These are phyloP conservation scores for Erebia palarica DNA, from an alignment of 2,888 invertebrate species.

Conservation along the genomic window DNA sequence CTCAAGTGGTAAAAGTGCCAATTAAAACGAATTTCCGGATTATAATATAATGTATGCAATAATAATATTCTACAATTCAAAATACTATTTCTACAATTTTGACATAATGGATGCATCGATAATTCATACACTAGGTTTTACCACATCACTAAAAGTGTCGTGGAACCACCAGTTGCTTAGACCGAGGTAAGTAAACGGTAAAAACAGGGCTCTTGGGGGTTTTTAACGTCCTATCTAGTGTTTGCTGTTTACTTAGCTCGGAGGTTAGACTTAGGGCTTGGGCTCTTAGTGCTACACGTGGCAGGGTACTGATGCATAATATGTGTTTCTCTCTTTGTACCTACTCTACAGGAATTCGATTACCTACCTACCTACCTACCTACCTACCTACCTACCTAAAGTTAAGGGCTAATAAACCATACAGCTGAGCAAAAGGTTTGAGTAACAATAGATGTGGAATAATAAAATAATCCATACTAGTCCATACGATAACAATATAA, in stretches of 20 bases:
- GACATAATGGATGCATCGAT: slow-evolving; percentile 40
- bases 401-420: neutral
- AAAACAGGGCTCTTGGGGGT: slow-evolving; percentile 49
- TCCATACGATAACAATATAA: no score
- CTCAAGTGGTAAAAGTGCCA: no score
- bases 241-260: slow-evolving; percentile 31
- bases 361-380: neutral
- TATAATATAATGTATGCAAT: neutral
- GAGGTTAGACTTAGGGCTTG: slow-evolving; percentile 37
- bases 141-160: slow-evolving; percentile 49
- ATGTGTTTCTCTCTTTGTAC: neutral
- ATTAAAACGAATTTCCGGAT: no score
- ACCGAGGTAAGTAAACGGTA: slow-evolving; percentile 50
- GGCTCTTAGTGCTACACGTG: slow-evolving; percentile 31
- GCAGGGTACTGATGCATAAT: neutral
- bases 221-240: slow-evolving; percentile 49
- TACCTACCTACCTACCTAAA: neutral
- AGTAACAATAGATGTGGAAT: no score
- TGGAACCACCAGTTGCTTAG: slow-evolving; percentile 47
- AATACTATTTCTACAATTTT: neutral
- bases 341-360: neutral
- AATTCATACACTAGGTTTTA: slow-evolving; percentile 11
- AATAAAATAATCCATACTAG: no score
- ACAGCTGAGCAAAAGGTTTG: no score
- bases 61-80: neutral